Percentiles rank a stretch among this genome's conserved stretches.
These are phyloP conservation scores for Nebria salina DNA, from an alignment of 2,888 invertebrate genomes.

Conservation along the genomic window DNA sequence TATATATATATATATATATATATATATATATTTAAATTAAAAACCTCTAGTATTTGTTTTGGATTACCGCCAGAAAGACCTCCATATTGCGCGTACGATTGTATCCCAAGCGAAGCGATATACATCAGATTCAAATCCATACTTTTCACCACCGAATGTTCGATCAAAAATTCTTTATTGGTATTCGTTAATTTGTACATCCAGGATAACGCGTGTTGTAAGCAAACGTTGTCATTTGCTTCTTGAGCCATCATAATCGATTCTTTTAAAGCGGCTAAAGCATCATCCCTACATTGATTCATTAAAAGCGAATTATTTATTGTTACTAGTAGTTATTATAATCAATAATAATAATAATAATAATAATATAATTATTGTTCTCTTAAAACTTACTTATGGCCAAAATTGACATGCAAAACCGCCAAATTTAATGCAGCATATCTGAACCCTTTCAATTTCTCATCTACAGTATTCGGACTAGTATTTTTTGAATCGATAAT, in stretches of 20 bases:
- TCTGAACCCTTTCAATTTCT: conserved; percentile 74
- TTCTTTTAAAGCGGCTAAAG: conserved; percentile 84
- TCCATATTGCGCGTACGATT: conserved; percentile 80
- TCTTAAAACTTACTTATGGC: conserved; percentile 71
- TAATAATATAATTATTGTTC: not conserved
- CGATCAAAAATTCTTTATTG: conserved; percentile 70
- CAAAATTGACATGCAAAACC: conserved; percentile 86
- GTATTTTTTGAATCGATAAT: conserved; percentile 61
- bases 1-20: no score
- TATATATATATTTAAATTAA: conserved; percentile 28
- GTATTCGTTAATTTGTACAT: conserved; percentile 70
- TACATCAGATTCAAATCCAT: conserved; percentile 75
- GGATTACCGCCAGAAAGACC: conserved; percentile 76
- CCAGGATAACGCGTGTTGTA: conserved; percentile 89
- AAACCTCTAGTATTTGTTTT: conserved; percentile 73
- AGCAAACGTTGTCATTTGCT: conserved; percentile 84
- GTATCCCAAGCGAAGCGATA: conserved; percentile 77
- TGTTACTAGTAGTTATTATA: no score
- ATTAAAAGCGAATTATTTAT: no score
- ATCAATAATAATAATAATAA: no score
- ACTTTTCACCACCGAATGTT: conserved; percentile 75
- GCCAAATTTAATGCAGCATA: conserved; percentile 93
- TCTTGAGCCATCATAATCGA: conserved; percentile 89
- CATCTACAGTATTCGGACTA: conserved; percentile 60
- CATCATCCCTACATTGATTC: conserved; percentile 70